Evolutionary conservation across 2,113 vertebrate genomes (phyloP).

Genomic region (Lucifuga dentata): DNA sequence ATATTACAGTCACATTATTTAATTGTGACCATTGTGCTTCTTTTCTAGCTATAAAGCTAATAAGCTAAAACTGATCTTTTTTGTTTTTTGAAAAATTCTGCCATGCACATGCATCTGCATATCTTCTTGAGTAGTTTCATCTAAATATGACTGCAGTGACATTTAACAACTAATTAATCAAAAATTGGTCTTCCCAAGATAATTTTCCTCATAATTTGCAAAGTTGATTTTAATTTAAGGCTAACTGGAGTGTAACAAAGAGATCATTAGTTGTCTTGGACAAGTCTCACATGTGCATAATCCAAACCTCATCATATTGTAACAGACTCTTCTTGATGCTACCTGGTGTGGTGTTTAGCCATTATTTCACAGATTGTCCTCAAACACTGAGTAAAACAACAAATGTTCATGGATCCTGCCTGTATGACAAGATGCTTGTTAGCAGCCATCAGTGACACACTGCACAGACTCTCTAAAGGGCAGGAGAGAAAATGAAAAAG

Average conservation of each 20-base stretch:
- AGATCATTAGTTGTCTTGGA: conserved; percentile 19
- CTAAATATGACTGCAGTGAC: background rate
- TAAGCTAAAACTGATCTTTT: background rate
- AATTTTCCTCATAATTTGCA: conserved; percentile 5
- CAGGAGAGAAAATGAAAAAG: too few species aligned
- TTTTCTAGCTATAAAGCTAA: background rate
- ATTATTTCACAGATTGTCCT: conserved; percentile 5
- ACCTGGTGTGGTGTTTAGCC: background rate
- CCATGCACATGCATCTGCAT: background rate
- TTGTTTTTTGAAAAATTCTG: background rate
- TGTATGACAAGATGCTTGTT: background rate
- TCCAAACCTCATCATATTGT: conserved; percentile 17
- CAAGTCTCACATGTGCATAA: conserved; percentile 10
- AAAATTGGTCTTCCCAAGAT: conserved; percentile 6
- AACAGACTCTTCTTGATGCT: conserved; percentile 18
- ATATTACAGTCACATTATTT: too few species aligned
- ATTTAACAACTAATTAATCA: conserved; percentile 21
- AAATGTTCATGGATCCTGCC: background rate
- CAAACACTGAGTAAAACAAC: background rate
- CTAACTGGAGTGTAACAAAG: conserved; percentile 20
- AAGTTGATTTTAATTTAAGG: conserved; percentile 32
- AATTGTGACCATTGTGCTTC: too few species aligned
- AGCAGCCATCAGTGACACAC: too few species aligned
- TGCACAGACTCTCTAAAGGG: too few species aligned
- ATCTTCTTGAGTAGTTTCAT: background rate